Base-by-base conservation (phyloP, 1,140 invertebrate genomes). In the Tyrophagus putrescentiae region DNA sequence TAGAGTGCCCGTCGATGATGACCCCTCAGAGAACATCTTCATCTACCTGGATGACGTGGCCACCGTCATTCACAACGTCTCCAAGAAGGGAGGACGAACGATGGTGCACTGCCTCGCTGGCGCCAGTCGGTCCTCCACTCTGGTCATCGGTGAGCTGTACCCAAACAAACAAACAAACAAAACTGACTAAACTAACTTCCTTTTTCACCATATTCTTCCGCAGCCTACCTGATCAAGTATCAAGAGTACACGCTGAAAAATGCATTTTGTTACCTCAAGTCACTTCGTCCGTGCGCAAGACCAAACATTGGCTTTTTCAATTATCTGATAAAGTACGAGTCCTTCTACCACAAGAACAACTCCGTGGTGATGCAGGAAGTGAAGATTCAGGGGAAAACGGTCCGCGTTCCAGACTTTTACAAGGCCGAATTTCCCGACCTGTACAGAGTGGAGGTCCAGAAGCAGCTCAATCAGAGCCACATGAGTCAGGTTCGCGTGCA, bases 81-180 rank as follows among this genome's bases (percentile, higher is more conserved):
- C 36, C 3, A 41, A 52, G 34, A 1, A 1, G 31, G 34, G 34
- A 3, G 57, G 57, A 31, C 34, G 41, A 9, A 59, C 57, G 1
- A 69, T 92, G 61, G 82, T 93, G 0, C 88, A 93, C 71, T 93
- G 89, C 68, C 82, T 91, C 1, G 88, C 90, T 1, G 90, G 90
- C 1, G 83, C 91, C 1, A 87, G 84, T 63, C 76, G 90, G 42
- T 91, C 87, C 0, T 84, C 88, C 1, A 79, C 83, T 1, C 73
- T 94, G 0, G 85, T 84, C 66, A 74, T 94, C 34, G 56, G 56
- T 57, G 23, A 23, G 31, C 6, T 48, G 31, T 48, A 13, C 5
- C 7, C 6, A 21, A 7, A 27, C n/a, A 16, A 34, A 32, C 16
- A 6, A 21, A 33, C 27, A 6, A 34, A 32, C 5, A 7, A 7